These are phyloP conservation scores for Lasioglossum malachurum DNA, from an alignment of 2,888 invertebrate species.

Conservation along the genomic window DNA sequence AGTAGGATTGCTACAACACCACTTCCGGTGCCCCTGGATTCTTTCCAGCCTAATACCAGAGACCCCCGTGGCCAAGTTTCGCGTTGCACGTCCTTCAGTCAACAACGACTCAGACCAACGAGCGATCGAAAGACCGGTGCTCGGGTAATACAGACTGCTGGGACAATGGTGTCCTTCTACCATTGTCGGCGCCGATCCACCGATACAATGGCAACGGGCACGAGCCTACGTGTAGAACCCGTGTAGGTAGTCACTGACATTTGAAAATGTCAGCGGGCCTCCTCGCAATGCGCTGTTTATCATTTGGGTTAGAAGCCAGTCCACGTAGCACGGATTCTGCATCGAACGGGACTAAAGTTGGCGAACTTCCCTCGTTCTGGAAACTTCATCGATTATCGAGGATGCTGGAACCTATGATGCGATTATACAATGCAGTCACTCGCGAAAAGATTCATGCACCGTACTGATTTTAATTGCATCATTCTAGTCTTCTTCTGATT, in stretches of 20 bases:
- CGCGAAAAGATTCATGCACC: background rate
- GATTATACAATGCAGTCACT: no score
- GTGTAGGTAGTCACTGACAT: slow-evolving; percentile 83
- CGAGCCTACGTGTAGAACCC: slow-evolving; percentile 65
- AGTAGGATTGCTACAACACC: background rate
- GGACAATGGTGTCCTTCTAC: slow-evolving; percentile 50
- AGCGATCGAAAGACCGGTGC: slow-evolving; percentile 14
- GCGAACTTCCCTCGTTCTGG: background rate
- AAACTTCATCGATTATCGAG: background rate
- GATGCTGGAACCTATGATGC: background rate
- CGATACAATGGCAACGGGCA: slow-evolving; percentile 69
- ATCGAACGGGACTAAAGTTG: background rate
- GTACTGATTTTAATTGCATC: background rate
- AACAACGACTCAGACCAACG: background rate
- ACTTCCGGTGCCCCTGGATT: slow-evolving; percentile 4
- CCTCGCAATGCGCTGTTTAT: slow-evolving; percentile 75
- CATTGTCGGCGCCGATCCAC: slow-evolving; percentile 29
- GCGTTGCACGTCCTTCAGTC: background rate
- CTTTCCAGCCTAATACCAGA: background rate
- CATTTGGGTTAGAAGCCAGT: slow-evolving; percentile 61
- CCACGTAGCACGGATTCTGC: slow-evolving; percentile 30
- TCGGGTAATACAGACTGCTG: slow-evolving; percentile 9
- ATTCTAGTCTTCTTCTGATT: background rate
- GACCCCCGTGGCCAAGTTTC: background rate
- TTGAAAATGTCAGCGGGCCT: slow-evolving; percentile 80